phyloP scores from a whole-genome alignment of 2,888 invertebrate species.

The Pyrrhosoma nymphula region DNA sequence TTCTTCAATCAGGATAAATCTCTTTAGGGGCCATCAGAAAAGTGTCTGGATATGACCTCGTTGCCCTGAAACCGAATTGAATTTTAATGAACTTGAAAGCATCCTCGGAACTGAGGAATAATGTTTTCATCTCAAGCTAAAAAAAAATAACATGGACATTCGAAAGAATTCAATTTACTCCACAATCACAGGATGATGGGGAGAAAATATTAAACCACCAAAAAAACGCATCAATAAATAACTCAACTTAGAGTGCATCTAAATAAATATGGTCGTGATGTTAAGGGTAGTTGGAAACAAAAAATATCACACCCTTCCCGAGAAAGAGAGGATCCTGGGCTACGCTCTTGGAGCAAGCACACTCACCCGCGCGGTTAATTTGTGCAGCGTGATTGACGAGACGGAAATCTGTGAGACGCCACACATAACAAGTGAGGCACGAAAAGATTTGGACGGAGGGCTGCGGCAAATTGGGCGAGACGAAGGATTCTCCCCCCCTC shows the following conservation, averaged over 20 bases:
- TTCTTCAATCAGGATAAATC: too few species aligned
- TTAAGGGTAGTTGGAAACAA: background rate
- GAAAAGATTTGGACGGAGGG: constrained; percentile 48
- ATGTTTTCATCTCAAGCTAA: too few species aligned
- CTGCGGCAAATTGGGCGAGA: constrained; percentile 47
- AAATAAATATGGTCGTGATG: background rate
- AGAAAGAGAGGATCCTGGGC: background rate
- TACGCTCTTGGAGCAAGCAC: background rate
- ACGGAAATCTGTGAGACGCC: constrained; percentile 39
- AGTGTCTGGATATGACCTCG: too few species aligned
- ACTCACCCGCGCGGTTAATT: background rate
- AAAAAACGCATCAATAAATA: background rate
- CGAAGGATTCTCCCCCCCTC: background rate
- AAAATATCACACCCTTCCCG: background rate
- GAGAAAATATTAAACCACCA: background rate
- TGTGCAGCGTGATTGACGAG: constrained; percentile 29
- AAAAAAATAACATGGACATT: background rate
- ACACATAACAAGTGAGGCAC: constrained; percentile 45
- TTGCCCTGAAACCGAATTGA: too few species aligned
- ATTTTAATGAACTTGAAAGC: too few species aligned
- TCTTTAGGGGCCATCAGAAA: too few species aligned
- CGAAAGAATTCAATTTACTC: background rate
- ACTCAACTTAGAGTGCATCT: background rate
- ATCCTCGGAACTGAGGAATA: too few species aligned
- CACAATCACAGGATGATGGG: background rate